Evolutionary conservation across 1,140 invertebrate genomes (phyloP).

Genomic region (Drosophila equinoxialis): DNA sequence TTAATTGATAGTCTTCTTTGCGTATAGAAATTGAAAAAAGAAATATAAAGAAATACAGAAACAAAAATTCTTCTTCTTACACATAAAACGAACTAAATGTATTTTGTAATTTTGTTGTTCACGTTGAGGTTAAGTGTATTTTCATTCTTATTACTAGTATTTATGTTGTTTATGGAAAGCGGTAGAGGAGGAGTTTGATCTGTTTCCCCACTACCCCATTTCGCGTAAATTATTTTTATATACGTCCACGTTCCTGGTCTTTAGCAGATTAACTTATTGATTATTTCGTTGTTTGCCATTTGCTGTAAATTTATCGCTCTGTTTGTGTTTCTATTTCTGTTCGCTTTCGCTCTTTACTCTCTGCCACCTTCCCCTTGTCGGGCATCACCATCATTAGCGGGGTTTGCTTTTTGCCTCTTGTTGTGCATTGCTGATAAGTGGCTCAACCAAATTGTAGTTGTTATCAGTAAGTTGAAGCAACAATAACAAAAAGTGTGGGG

Average conservation of each 20-base stretch:
- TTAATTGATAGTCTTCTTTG: slow-evolving; percentile 18
- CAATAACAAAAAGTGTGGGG: slow-evolving; percentile 32
- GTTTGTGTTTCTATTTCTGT: slow-evolving; percentile 71
- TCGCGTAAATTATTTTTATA: slow-evolving; percentile 36
- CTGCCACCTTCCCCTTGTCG: slow-evolving; percentile 5
- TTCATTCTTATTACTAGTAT: neutral
- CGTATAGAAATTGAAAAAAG: neutral
- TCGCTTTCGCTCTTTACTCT: slow-evolving; percentile 57
- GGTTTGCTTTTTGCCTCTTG: slow-evolving; percentile 52
- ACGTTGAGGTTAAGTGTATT: slow-evolving; percentile 16
- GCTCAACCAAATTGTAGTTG: slow-evolving; percentile 46
- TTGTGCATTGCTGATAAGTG: slow-evolving; percentile 77
- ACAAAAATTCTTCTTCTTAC: neutral
- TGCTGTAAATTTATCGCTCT: slow-evolving; percentile 62
- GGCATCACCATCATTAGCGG: neutral
- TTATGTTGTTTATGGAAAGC: neutral
- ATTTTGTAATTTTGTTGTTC: slow-evolving; percentile 7
- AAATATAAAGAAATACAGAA: neutral
- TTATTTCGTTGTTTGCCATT: slow-evolving; percentile 49
- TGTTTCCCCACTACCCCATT: slow-evolving; percentile 27
- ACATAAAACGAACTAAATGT: neutral
- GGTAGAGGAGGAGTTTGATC: slow-evolving; percentile 23
- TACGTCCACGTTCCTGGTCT: slow-evolving; percentile 48
- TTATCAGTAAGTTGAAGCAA: slow-evolving; percentile 66
- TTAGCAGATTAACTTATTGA: slow-evolving; percentile 65